These are phyloP conservation scores for Erythrolamprus reginae DNA, from an alignment of 2,113 vertebrate genomes.

Conservation along the genomic window DNA sequence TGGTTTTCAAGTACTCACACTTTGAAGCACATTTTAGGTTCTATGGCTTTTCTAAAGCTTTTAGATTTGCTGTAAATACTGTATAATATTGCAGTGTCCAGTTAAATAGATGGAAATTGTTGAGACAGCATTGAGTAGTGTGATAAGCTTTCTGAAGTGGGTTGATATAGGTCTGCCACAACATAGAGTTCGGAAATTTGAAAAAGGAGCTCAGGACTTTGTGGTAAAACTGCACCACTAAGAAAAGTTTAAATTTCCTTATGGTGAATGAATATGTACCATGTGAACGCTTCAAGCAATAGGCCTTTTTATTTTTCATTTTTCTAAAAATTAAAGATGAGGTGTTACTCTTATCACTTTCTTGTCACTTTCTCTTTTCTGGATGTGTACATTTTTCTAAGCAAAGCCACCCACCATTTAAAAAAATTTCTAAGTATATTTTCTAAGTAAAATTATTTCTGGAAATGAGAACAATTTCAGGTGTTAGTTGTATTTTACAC, in stretches of 20 bases:
- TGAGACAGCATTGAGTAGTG: not conserved
- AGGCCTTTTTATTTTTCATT: not conserved
- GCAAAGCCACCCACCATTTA: not conserved
- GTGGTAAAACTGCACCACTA: not conserved
- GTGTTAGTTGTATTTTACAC: not conserved
- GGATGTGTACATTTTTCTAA: not conserved
- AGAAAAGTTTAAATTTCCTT: not conserved
- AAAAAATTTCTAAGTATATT: not conserved
- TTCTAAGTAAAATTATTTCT: not conserved
- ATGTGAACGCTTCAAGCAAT: not conserved
- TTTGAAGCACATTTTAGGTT: not conserved
- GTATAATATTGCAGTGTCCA: not conserved
- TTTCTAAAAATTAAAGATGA: not conserved
- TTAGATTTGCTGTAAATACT: not conserved
- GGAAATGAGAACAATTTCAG: not conserved
- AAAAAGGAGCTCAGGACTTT: not conserved
- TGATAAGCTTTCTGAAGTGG: not conserved
- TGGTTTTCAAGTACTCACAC: not conserved
- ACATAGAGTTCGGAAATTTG: not conserved
- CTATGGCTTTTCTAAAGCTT: not conserved
- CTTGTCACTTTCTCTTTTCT: not conserved
- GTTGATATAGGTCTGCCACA: too few species aligned
- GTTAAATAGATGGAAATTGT: not conserved
- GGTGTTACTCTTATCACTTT: too few species aligned
- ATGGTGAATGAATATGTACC: not conserved